Evolutionary conservation across 2,797 vertebrate species (phyloP).

Genomic region (Sarcophilus harrisii): DNA sequence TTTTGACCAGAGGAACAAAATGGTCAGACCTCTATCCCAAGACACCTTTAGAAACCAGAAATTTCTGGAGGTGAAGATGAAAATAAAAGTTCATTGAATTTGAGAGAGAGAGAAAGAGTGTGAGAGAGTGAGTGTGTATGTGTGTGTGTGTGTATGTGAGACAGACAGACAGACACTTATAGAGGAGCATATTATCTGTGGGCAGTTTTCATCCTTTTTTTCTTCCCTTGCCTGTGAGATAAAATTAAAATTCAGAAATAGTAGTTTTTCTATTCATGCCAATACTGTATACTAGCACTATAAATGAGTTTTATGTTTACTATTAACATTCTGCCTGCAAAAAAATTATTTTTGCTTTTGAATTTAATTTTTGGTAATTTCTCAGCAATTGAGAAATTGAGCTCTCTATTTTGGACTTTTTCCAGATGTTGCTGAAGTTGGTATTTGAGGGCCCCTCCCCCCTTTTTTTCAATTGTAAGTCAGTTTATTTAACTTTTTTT

Average conservation of each 20-base stretch:
- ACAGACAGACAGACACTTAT: background rate
- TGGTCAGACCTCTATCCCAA: background rate
- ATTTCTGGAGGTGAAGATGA: background rate
- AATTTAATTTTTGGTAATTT: slow-evolving; percentile 20
- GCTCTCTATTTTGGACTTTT: background rate
- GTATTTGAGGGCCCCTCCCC: background rate
- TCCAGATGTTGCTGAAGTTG: background rate
- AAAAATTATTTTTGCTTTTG: background rate
- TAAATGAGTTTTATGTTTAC: slow-evolving; percentile 1
- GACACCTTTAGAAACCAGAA: background rate
- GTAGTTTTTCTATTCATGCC: background rate
- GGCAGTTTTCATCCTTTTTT: background rate
- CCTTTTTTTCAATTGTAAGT: background rate
- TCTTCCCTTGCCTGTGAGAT: background rate
- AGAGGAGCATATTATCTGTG: background rate
- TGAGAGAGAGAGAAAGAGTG: no score
- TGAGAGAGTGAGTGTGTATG: no score
- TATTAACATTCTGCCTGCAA: background rate
- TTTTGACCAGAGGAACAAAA: background rate
- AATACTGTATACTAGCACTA: background rate
- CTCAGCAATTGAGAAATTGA: background rate
- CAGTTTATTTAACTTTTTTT: background rate
- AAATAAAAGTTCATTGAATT: background rate
- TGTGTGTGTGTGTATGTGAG: no score
- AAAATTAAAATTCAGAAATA: slow-evolving; percentile 18